phyloP scores from a whole-genome alignment of 2,797 vertebrate genomes.

The Neosilurus hyrtlii region DNA sequence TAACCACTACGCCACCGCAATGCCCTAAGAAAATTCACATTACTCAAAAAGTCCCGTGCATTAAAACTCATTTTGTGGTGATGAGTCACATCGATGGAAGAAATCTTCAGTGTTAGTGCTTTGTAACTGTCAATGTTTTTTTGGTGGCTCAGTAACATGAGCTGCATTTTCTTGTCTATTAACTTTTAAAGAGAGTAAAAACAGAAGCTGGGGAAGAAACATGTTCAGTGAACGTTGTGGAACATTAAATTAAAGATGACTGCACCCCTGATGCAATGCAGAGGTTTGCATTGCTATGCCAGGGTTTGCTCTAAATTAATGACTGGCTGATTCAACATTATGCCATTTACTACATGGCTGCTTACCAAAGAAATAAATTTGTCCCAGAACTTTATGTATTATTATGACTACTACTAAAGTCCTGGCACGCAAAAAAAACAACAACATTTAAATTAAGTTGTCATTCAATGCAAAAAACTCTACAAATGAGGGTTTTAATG shows the following conservation, averaged over 20 bases:
- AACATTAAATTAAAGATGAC: not conserved
- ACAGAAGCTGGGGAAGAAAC: not conserved
- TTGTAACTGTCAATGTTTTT: not conserved
- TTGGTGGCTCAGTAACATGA: not conserved
- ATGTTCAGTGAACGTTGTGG: not conserved
- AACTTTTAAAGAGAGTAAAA: not conserved
- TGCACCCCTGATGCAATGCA: not conserved
- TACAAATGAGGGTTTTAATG: not conserved
- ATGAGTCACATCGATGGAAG: not conserved
- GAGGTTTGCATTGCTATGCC: not conserved
- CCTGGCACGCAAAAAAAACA: not conserved
- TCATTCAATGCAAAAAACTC: not conserved
- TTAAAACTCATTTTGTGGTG: too few relatives aligned
- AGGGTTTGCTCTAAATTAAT: not conserved
- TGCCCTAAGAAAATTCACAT: too few relatives aligned
- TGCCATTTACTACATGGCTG: not conserved
- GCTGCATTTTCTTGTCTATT: not conserved
- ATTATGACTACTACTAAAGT: not conserved
- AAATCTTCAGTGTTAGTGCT: not conserved
- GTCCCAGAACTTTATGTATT: not conserved
- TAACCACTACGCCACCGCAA: too few relatives aligned
- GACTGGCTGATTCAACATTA: not conserved
- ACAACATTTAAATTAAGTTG: too few relatives aligned
- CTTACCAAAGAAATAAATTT: conserved; percentile 6
- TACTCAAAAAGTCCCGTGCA: too few relatives aligned